Evolutionary conservation across 2,888 invertebrate species (phyloP).

Genomic region (Drosophila algonquin): DNA sequence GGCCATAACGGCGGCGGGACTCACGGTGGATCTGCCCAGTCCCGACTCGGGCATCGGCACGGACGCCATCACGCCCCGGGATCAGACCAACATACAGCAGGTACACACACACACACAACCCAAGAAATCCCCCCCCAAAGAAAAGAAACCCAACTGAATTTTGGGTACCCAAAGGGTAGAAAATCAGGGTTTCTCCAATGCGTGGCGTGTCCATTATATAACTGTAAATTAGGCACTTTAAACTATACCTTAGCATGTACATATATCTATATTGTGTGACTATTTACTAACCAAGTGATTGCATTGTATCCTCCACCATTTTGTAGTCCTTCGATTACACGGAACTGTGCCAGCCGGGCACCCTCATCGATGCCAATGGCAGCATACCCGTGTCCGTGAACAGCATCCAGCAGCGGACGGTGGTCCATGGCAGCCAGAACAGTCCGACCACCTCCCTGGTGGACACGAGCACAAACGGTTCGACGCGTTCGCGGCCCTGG

Average conservation of each 20-base stretch:
- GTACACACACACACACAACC: constrained; percentile 83
- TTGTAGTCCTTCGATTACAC: constrained; percentile 95
- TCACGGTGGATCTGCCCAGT: constrained; percentile 96
- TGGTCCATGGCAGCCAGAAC: constrained; percentile 84
- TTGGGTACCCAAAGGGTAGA: constrained; percentile 7
- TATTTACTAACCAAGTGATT: background rate
- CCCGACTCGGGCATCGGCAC: constrained; percentile 98
- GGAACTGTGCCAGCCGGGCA: constrained; percentile 90
- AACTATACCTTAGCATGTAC: constrained; percentile 8
- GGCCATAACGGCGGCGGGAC: constrained; percentile 89
- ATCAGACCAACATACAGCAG: constrained; percentile 95
- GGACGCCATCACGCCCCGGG: constrained; percentile 95
- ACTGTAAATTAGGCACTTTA: constrained; percentile 19
- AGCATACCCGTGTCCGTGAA: constrained; percentile 85
- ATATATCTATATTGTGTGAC: background rate
- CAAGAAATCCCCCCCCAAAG: background rate
- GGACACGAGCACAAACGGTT: constrained; percentile 86
- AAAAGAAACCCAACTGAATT: background rate
- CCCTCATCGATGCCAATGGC: constrained; percentile 85
- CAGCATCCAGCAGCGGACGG: constrained; percentile 85
- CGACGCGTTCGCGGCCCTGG: constrained; percentile 93
- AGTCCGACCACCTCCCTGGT: constrained; percentile 85
- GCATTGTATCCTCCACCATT: background rate
- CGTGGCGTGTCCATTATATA: constrained; percentile 50
- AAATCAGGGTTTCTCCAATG: constrained; percentile 13